A percentile compares a stretch with the other conserved stretches of the same genome.
Evolutionary conservation across 2,113 vertebrate species (phyloP).

Genomic region (Neolamprologus modestus): DNA sequence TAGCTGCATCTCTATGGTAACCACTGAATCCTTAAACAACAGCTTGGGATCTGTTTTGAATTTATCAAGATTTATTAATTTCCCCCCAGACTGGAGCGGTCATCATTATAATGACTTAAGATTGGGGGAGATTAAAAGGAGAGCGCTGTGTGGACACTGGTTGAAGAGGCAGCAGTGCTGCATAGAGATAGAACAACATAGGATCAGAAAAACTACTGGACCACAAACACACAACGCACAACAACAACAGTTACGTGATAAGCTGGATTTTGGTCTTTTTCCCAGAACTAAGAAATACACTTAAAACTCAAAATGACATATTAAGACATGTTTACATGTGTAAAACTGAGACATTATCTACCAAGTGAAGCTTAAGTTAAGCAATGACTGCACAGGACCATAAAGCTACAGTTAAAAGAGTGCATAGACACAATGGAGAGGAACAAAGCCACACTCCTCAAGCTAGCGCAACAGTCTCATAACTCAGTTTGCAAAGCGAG

Average conservation of each 20-base stretch:
- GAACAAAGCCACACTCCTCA: constrained; percentile 21
- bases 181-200: background rate
- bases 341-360: background rate
- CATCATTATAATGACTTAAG: background rate
- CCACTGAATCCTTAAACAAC: background rate
- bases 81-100: background rate
- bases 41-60: background rate
- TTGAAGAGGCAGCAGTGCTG: background rate
- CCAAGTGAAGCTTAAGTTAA: background rate
- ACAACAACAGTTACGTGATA: background rate
- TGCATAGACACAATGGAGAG: background rate
- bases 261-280: background rate
- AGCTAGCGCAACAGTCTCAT: constrained; percentile 2
- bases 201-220: background rate
- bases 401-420: background rate
- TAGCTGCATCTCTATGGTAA: background rate
- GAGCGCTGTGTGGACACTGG: background rate
- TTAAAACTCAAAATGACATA: background rate
- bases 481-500: constrained; percentile 34
- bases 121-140: background rate
- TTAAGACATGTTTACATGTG: background rate
- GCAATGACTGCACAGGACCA: background rate
- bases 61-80: background rate
- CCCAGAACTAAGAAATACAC: background rate
- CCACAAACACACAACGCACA: background rate